Base-by-base conservation (phyloP, 2,888 invertebrate species). In the Kuschelorhynchus macadamiae region DNA sequence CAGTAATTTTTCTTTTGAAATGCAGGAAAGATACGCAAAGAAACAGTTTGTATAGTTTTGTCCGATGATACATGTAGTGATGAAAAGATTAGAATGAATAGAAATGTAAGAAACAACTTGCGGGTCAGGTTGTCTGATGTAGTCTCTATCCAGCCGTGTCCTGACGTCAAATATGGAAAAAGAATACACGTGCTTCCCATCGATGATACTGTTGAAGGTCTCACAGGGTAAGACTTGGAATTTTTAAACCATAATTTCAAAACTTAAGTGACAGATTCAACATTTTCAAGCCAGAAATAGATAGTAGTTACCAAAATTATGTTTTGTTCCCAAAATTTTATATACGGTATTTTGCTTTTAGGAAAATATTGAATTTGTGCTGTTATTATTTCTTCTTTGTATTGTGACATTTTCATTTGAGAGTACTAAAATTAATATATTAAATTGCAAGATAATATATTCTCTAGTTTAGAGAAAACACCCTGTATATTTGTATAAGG, bases 31-130 rank as follows among this genome's bases (percentile, higher is more conserved):
- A 90, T 98, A 59, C 91, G 98, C 74, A 95, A 96, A 84, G 98
- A 99, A 85, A 98, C 98, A 0, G 98, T 98, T 7, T 98, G 98
- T 86, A 98, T 99, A 80, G 98, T 98, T 4, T 88, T 99, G 32
- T 96, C 97, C 1, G 98, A 98, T 81, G 97, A 98, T 73, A 92
- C 92, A 68, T 96, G 97, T 75, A 91, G 97, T 0, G 95, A 98
- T 84, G 98, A 99, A 83, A 98, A 98, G 86, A 97, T 99, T 77
- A 91, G 97, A 75, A 97, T 97, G 97, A 97, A 97, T 85, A 90
- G 98, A 77, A 98, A 97, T 68, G 97, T 93, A 30, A 88, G 98
- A 76, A 98, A 97, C 86, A 99, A 99, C 84, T 86, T 99, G 60
- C 91, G 98, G 65, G 98, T 99, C 46, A 91, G 98, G 64, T 86